A percentile compares a stretch with the other conserved stretches of the same genome.
Evolutionary conservation across 2,113 vertebrate species (phyloP).

Genomic region (Eidolon helvum): DNA sequence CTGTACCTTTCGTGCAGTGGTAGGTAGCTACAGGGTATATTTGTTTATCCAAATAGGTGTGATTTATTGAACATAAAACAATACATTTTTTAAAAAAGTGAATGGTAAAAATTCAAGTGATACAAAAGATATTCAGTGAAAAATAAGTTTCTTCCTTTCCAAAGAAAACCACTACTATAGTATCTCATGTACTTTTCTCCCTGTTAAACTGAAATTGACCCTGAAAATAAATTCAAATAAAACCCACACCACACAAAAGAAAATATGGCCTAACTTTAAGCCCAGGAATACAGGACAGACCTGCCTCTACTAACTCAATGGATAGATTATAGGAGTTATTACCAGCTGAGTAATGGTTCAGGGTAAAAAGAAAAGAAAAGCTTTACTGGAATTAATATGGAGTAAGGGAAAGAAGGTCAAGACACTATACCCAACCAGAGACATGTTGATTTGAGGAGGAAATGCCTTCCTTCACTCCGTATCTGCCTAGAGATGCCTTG

Average conservation of each 20-base stretch:
- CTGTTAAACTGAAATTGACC: constrained; percentile 7
- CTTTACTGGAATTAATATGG: not conserved
- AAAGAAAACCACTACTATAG: not conserved
- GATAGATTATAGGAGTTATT: not conserved
- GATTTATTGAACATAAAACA: not conserved
- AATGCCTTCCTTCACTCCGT: not conserved
- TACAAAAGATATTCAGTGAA: not conserved
- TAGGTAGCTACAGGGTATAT: not conserved
- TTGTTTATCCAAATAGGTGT: not conserved
- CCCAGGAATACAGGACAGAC: not conserved
- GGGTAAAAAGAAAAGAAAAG: not conserved
- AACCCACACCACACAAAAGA: not conserved
- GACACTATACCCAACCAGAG: not conserved
- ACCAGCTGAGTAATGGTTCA: not conserved
- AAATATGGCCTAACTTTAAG: not conserved
- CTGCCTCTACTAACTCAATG: not conserved
- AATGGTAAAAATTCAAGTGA: not conserved
- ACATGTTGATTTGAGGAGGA: not conserved
- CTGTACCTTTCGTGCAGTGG: not conserved
- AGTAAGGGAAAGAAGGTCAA: not conserved
- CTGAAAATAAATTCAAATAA: not conserved
- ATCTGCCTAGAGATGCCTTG: not conserved
- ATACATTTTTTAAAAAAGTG: not conserved
- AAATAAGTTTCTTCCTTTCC: not conserved
- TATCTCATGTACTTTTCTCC: not conserved